Evolutionary conservation across 2,888 invertebrate genomes (phyloP), one percentile per base, ranked within the genome.

Genomic region (Colletes collaris): DNA sequence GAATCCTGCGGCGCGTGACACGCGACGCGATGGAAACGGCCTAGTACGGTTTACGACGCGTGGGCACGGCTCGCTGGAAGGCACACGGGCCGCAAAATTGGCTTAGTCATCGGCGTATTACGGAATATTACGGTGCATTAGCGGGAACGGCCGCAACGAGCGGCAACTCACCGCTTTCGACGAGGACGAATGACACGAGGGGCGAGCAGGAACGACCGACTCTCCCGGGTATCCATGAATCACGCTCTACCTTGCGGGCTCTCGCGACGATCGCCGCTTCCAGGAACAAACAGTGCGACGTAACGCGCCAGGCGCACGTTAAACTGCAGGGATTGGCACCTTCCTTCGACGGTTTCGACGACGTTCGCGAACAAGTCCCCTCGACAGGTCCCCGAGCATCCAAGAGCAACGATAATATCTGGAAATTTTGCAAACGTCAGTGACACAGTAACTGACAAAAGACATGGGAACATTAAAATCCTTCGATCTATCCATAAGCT

Each of bases 91-190:
- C 66, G 72, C 81, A 83, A 88, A 88, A 89, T 87, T 83, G 83
- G 86, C 89, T 90, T 90, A 90, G 89, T 90, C 89, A 90, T 85
- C 86, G 79, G 65, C 76, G 71, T 82, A 88, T 87, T 87, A 83
- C 78, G 66, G 87, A 69, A 85, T 80, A 87, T 87, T 88, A 83
- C 87, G 74, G 76, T 72, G 76, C 81, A 84, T 88, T 88, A 86
- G 77, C 77, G 75, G 78, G 76, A 81, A 79, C 59, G 66, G 63
- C 35, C 72, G 58, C 65, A 70, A 69, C 77, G 52, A 52, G 60
- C 46, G 58, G 66, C 59, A 63, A 64, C 64, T 59, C 64, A 63
- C 49, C 64, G 70, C 65, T 67, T 63, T 80, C 66, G 66, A 44
- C 81, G 76, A 63, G 78, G 50, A 59, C 56, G 64, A 64, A 62